phyloP scores from a whole-genome alignment of 2,113 vertebrate species.

The Nycticebus coucang region DNA sequence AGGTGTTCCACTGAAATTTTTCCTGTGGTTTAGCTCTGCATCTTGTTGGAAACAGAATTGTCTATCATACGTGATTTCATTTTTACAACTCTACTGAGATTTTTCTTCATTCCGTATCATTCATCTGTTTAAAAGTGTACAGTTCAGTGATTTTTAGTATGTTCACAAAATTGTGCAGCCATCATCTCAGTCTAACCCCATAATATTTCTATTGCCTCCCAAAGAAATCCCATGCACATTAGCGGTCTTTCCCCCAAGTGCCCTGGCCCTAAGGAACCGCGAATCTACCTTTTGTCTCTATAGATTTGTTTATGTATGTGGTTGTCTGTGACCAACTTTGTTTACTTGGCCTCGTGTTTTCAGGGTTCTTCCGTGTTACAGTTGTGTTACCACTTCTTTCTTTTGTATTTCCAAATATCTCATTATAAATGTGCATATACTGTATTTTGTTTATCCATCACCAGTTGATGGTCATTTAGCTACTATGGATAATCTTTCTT shows the following conservation, averaged over 20 bases:
- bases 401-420: neutral
- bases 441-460: neutral
- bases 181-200: neutral
- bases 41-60: conserved; percentile 2
- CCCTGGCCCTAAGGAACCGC: neutral
- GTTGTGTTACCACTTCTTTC: neutral
- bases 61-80: neutral
- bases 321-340: neutral
- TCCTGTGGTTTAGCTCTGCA: neutral
- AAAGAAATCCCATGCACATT: neutral
- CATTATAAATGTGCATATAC: too few relatives aligned
- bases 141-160: neutral
- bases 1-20: neutral
- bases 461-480: neutral
- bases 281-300: neutral
- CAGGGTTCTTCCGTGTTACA: neutral
- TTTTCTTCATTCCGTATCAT: neutral
- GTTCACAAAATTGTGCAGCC: neutral
- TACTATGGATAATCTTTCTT: neutral
- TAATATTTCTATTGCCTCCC: neutral
- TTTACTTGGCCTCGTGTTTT: neutral
- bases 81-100: neutral
- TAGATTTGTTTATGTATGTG: neutral
- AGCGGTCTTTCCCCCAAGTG: neutral
- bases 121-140: neutral